Base-by-base conservation (phyloP, 2,888 invertebrate genomes). In the Dicycla oo region DNA sequence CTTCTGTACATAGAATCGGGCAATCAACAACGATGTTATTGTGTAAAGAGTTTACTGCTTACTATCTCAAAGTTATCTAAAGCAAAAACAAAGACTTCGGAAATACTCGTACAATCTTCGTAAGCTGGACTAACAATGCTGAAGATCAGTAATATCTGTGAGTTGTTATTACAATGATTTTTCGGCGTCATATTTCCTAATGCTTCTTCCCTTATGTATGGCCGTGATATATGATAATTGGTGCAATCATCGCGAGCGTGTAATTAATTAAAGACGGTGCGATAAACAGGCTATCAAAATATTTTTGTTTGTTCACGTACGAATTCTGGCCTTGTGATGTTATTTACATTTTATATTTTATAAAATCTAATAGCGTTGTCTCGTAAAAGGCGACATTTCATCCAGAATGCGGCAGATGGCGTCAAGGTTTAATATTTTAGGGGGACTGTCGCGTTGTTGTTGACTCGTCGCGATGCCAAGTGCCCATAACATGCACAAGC, bases 371-470 rank as follows among this genome's bases (percentile, higher is more conserved):
- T 86, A 84, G 82, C 79, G 64, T 69, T 69, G 75, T 76, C 77
- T 85, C 84, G 81, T 86, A 83, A 86, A 82, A 80, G 68, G 71
- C 75, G 67, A 82, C 82, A 81, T 86, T 85, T 84, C 63, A 81
- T 73, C 76, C 78, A 69, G 58, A 54, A 79, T 58, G 82, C 75
- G 73, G 73, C 86, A 86, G 86, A 84, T 85, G 85, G 77, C 76
- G 80, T 71, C 80, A 86, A 84, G 85, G 83, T 76, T 71, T 74
- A 73, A 86, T 86, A 86, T 85, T 81, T 85, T 80, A 82, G 74
- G 79, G 75, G 60, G 54, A 69, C 66, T 73, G 71, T 47, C 58
- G 69, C 65, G 66, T 75, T 72, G 68, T 80, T 80, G 84, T 82
- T 75, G 74, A 83, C 65, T 82, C 63, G 75, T 69, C 72, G 71